phyloP scores from a whole-genome alignment of 1,140 invertebrate genomes.

The Papilio machaon region DNA sequence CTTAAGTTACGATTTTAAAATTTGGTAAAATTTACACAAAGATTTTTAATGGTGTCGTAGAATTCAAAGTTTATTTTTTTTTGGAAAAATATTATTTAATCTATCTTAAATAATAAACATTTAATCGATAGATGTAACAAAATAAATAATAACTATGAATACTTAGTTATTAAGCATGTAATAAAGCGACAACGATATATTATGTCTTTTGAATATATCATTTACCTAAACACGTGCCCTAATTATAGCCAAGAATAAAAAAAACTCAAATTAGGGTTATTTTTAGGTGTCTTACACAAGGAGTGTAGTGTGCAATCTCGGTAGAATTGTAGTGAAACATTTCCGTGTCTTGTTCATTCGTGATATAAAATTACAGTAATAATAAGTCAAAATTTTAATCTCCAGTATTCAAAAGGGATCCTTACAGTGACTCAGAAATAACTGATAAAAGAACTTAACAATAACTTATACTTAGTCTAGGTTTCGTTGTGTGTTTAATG shows the following conservation, averaged over 20 bases:
- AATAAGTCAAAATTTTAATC: too few species aligned
- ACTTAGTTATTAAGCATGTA: neutral
- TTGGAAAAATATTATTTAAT: neutral
- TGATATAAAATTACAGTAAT: too few species aligned
- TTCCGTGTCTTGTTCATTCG: too few species aligned
- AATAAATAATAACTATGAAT: neutral
- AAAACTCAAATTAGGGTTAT: neutral
- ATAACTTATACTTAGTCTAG: neutral
- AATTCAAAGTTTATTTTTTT: neutral
- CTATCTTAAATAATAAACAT: too few species aligned
- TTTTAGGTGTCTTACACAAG: too few species aligned
- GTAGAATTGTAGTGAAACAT: neutral
- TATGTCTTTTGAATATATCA: neutral
- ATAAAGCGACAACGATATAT: neutral
- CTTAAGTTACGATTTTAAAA: constrained; percentile 44
- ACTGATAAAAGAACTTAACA: neutral
- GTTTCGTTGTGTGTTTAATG: neutral
- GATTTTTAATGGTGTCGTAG: neutral
- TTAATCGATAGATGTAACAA: neutral
- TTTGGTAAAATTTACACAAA: neutral
- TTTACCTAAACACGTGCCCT: neutral
- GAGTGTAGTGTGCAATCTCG: neutral
- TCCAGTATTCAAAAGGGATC: too few species aligned
- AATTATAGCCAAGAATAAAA: neutral
- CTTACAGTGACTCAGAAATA: too few species aligned